Base-by-base conservation (phyloP, 2,888 invertebrate species). In the Adelphocoris suturalis region DNA sequence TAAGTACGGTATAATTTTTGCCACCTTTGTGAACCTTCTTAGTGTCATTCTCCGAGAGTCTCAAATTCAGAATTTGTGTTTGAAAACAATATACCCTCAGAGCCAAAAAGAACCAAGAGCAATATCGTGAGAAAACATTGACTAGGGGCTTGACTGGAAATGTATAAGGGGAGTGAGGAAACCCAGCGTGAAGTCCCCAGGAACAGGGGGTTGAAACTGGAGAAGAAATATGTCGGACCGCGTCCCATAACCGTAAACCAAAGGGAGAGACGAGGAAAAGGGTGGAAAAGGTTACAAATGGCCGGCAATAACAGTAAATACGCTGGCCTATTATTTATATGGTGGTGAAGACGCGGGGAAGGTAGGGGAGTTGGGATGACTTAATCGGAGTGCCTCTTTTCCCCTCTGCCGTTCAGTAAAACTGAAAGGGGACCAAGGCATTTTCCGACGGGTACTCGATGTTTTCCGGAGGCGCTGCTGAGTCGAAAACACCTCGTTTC, bases 231-330 rank as follows among this genome's bases (percentile, higher is more conserved):
- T 89, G 82, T 89, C 61, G 82, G 89, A 81, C 88, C 47, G 81
- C 82, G 89, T 89, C 89, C 89, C 89, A 89, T 89, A 89, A 89
- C 89, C 81, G 89, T 89, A 89, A 89, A 89, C 89, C 89, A 89
- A 81, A 57, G 28, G 61, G 85, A 19, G 89, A 19, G 78, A 48
- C 28, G 86, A 52, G 61, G 46, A 46, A 81, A 37, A 81, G 47
- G 89, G 57, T 23, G 57, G 52, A 52, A 84, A 48, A 75, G 87
- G 89, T 81, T 89, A 89, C 89, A 89, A 89, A 89, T 81, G 89
- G 89, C 81, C 90, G 46, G 90, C 90, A 90, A 85, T 90, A 90
- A 90, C 90, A 90, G 90, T 90, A 90, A 90, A 90, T 90, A 90
- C 86, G 78, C 28, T 76, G 28, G 76, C 57, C 90, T 90, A 90